Conservation (phyloP, 2,888 invertebrate species). For the Athripsodes cinereus region DNA sequence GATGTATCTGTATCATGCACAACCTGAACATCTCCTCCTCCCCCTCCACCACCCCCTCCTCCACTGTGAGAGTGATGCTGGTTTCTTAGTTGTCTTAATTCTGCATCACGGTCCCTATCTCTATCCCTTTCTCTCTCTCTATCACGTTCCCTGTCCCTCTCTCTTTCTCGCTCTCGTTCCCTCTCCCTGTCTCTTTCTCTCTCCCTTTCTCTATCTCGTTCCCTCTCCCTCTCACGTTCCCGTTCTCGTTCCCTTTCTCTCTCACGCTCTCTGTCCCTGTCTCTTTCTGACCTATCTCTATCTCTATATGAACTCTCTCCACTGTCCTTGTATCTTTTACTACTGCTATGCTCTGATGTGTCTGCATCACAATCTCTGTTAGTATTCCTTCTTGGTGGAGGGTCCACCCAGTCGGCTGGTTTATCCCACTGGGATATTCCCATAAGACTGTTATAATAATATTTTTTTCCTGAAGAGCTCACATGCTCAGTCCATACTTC, state of each 20-base stretch:
- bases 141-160: not conserved
- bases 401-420: constrained; percentile 24
- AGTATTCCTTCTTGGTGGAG: constrained; percentile 7
- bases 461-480: constrained; percentile 26
- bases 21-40: constrained; percentile 20
- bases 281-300: constrained; percentile 12
- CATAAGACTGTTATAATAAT: constrained; percentile 24
- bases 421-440: constrained; percentile 27
- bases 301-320: constrained; percentile 19
- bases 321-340: constrained; percentile 19
- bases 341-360: constrained; percentile 7
- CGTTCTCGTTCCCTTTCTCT: not conserved
- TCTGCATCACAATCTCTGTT: constrained; percentile 15
- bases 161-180: not conserved
- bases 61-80: constrained; percentile 10
- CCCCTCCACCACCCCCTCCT: constrained; percentile 9
- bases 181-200: not conserved
- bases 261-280: not conserved
- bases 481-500: constrained; percentile 26
- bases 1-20: constrained; percentile 24
- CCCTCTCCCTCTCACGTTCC: not conserved
- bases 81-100: constrained; percentile 11
- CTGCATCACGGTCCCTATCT: not conserved
- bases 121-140: not conserved
- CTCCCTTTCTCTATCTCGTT: not conserved